phyloP scores from a whole-genome alignment of 2,888 invertebrate species.

The Sussaba pulchella region DNA sequence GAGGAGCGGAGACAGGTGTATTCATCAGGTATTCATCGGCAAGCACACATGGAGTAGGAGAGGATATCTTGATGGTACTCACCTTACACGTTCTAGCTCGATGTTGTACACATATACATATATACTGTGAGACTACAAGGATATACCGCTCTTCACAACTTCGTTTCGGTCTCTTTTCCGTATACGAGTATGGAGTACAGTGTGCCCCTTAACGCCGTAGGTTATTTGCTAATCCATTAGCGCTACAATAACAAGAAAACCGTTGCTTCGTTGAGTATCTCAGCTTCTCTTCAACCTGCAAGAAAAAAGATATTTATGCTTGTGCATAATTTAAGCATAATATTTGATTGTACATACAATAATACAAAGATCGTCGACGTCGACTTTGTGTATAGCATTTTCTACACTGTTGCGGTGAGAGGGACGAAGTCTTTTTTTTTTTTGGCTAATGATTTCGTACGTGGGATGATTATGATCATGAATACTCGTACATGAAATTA shows the following conservation, averaged over 20 bases:
- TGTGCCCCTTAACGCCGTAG: conserved; percentile 5
- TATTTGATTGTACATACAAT: not conserved
- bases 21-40: conserved; percentile 44
- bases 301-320: conserved; percentile 26
- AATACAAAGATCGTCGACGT: not conserved
- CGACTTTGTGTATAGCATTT: no score
- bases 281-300: conserved; percentile 29
- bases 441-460: no score
- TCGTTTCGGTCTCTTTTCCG: conserved; percentile 42
- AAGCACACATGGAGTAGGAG: not conserved
- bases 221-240: conserved; percentile 81
- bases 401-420: not conserved
- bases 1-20: conserved; percentile 51
- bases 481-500: no score
- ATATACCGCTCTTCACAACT: conserved; percentile 25
- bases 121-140: conserved; percentile 12
- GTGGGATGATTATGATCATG: no score
- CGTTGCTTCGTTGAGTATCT: conserved; percentile 39
- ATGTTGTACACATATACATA: conserved; percentile 4
- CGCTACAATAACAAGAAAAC: conserved; percentile 79
- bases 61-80: conserved; percentile 31
- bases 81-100: not conserved
- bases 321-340: conserved; percentile 10
- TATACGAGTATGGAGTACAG: conserved; percentile 25
- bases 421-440: no score